Evolutionary conservation across 2,797 vertebrate genomes (phyloP).

Genomic region (Anas capensis): DNA sequence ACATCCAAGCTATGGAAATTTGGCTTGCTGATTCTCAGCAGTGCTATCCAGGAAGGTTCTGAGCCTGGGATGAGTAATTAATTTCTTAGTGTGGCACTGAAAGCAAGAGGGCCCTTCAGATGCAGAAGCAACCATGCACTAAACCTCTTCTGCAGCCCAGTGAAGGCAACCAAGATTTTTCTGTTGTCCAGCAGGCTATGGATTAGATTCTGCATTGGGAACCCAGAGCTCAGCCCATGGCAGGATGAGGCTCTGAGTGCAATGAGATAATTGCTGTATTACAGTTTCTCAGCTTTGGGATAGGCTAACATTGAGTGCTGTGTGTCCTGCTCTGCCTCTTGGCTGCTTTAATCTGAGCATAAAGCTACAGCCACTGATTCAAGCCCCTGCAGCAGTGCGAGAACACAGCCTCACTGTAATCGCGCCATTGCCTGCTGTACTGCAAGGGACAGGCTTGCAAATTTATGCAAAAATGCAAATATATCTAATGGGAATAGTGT

Average conservation of each 20-base stretch:
- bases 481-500: not conserved
- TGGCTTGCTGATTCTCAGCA: not conserved
- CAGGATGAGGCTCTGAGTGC: not conserved
- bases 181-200: not conserved
- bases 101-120: not conserved
- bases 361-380: fast-evolving
- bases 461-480: not conserved
- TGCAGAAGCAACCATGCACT: fast-evolving
- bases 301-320: not conserved
- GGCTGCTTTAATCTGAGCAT: not conserved
- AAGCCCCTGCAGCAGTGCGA: fast-evolving
- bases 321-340: not conserved
- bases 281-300: not conserved
- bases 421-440: not conserved
- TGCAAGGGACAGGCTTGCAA: not conserved
- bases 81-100: not conserved
- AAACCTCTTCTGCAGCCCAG: not conserved
- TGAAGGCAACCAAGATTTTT: not conserved
- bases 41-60: not conserved
- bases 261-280: fast-evolving
- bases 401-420: not conserved
- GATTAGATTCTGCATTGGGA: not conserved
- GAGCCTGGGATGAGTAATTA: not conserved
- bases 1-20: not conserved
- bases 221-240: not conserved